Conservation (phyloP, 2,797 vertebrate genomes). For the Enteromius mattozi region DNA sequence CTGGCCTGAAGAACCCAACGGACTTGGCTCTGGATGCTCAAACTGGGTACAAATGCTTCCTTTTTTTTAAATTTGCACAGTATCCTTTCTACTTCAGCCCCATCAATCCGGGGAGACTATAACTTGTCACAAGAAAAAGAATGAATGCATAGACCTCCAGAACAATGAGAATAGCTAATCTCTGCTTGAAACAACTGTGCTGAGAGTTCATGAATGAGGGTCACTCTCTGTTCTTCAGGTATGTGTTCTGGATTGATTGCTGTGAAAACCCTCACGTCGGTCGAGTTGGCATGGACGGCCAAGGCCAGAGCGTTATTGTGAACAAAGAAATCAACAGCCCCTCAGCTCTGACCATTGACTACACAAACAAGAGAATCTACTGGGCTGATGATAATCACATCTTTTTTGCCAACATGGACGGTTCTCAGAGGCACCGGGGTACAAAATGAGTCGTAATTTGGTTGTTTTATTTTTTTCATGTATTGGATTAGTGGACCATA, state of each 20-base stretch:
- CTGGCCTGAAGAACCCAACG: conserved; percentile 89
- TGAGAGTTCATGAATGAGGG: conserved; percentile 11
- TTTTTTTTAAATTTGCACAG: not conserved
- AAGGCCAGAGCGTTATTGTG: conserved; percentile 86
- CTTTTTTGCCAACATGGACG: conserved; percentile 95
- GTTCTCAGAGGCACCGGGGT: conserved; percentile 92
- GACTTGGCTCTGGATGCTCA: conserved; percentile 91
- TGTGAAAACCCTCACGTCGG: conserved; percentile 93
- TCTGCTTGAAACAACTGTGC: conserved; percentile 32
- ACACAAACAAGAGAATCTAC: conserved; percentile 93
- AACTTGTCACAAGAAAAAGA: conserved; percentile 15
- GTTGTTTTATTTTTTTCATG: not conserved
- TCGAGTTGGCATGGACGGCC: conserved; percentile 95
- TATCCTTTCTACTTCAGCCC: conserved; percentile 14
- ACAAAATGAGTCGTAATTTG: conserved; percentile 53
- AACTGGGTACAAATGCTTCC: conserved; percentile 83
- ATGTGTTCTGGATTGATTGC: conserved; percentile 98
- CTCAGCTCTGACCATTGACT: conserved; percentile 94
- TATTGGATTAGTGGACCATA: not conserved
- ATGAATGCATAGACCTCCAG: not conserved
- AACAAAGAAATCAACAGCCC: conserved; percentile 93
- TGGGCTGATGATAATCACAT: conserved; percentile 98
- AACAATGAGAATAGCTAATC: conserved; percentile 23
- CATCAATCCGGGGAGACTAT: not conserved
- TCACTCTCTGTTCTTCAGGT: conserved; percentile 74